A percentile compares a stretch with the other conserved stretches of the same genome.
These are phyloP conservation scores for Pachypeltis micranthus DNA, from an alignment of 1,140 invertebrate genomes.

Conservation along the genomic window DNA sequence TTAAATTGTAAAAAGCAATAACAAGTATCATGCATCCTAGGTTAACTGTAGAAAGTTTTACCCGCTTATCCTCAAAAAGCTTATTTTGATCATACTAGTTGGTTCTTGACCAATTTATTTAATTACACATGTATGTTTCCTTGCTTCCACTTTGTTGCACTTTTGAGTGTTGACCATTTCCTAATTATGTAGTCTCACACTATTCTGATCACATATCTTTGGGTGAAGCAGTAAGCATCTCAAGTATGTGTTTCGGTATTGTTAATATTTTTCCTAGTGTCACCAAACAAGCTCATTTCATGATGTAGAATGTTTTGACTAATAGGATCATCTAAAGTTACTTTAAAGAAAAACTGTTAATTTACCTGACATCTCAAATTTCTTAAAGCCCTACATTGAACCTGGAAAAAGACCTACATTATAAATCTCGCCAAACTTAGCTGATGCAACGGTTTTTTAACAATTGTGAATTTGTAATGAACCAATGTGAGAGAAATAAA, in stretches of 20 bases:
- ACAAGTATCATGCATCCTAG: background rate
- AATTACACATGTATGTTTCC: background rate
- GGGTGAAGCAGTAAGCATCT: too few relatives aligned
- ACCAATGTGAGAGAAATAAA: slow-evolving; percentile 17
- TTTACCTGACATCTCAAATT: background rate
- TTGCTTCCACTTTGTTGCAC: background rate
- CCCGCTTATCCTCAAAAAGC: background rate
- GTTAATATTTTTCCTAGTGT: too few relatives aligned
- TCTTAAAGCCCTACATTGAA: slow-evolving; percentile 2
- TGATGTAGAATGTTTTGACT: too few relatives aligned
- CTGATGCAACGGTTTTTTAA: slow-evolving; percentile 8
- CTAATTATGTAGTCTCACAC: background rate
- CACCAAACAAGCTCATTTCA: too few relatives aligned
- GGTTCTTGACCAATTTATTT: background rate
- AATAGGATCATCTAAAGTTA: too few relatives aligned
- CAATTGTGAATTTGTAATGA: slow-evolving; percentile 16
- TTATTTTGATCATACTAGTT: background rate
- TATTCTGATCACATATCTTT: background rate
- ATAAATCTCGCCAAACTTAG: slow-evolving; percentile 1
- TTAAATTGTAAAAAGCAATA: background rate
- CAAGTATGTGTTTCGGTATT: too few relatives aligned
- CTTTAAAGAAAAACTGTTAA: background rate
- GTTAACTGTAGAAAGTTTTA: background rate
- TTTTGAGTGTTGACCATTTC: background rate
- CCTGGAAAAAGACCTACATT: background rate